Base-by-base conservation (phyloP, 2,888 invertebrate species). In the Limnephilus marmoratus region DNA sequence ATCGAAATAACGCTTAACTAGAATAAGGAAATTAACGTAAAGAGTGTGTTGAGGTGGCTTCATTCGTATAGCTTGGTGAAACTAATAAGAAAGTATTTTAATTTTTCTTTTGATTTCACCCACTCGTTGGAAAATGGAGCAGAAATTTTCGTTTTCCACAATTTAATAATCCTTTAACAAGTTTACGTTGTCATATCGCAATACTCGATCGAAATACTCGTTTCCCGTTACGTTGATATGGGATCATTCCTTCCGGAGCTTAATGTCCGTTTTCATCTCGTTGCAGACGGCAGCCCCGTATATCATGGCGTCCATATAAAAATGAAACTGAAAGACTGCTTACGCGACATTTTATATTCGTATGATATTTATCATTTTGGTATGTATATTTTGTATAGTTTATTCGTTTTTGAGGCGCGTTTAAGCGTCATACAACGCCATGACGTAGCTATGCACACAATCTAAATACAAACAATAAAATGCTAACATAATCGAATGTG, bases 211-310 rank as follows among this genome's bases (percentile, higher is more conserved):
- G n/a, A 86, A n/a, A 49, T 45, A 29, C 41, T 41, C 7, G n/a
- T 45, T 86, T n/a, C 29, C 49, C 49, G 86, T 86, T 86, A 24
- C 41, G 41, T 49, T 41, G 85, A 41, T 37, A n/a, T 12, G 41
- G 29, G 45, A 45, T 41, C 37, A 45, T 49, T 86, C 86, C 86
- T 49, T 86, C 41, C 45, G 29, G 86, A n/a, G 86, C 41, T 86
- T 86, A 86, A 86, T 49, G 45, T 49, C 86, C 86, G 15, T 49
- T 86, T 86, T 86, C 49, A 37, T 86, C 45, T 41, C 45, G 86
- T 49, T 85, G 85, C 41, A 85, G 85, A 85, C 85, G 45, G 45
- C 24, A 45, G 85, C 34, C 34, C 83, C 83, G 18, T 83, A 31
- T 24, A 37, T 83, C 15, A 37, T 83, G 83, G 24, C 68, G 24